Evolutionary conservation across 1,140 invertebrate genomes (phyloP).

Genomic region (Parapsyche elsis): DNA sequence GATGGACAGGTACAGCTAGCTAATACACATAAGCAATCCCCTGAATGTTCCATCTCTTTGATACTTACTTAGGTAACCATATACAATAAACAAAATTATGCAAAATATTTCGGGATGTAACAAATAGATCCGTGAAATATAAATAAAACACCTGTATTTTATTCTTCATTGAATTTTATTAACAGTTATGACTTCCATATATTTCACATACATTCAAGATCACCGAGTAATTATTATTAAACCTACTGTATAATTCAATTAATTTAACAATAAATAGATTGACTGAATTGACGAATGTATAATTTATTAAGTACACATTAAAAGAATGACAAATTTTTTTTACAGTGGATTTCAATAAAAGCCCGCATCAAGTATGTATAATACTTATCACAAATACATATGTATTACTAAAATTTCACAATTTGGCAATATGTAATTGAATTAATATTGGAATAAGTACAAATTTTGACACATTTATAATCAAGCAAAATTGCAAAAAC

Average conservation of each 20-base stretch:
- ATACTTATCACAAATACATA: no score
- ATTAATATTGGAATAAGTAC: background rate
- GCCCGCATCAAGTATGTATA: background rate
- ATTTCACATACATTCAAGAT: conserved; percentile 21
- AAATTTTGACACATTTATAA: background rate
- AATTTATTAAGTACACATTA: conserved; percentile 37
- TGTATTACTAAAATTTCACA: background rate
- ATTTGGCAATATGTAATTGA: background rate
- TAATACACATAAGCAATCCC: conserved; percentile 8
- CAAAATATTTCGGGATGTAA: conserved; percentile 5
- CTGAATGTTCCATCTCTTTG: conserved; percentile 7
- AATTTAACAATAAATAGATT: conserved; percentile 23
- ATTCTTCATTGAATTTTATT: conserved; percentile 25
- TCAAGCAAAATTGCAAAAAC: background rate
- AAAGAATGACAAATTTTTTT: background rate
- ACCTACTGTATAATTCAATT: conserved; percentile 24
- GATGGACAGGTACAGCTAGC: conserved; percentile 21
- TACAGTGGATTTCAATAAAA: background rate
- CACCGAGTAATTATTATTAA: conserved; percentile 14
- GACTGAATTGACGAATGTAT: conserved; percentile 31
- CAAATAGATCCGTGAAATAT: background rate
- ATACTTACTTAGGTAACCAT: background rate
- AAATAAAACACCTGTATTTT: background rate
- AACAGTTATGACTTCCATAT: conserved; percentile 10
- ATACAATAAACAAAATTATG: background rate